These are phyloP conservation scores for Torymus aiolomorphi DNA, from an alignment of 2,888 invertebrate genomes.

Conservation along the genomic window DNA sequence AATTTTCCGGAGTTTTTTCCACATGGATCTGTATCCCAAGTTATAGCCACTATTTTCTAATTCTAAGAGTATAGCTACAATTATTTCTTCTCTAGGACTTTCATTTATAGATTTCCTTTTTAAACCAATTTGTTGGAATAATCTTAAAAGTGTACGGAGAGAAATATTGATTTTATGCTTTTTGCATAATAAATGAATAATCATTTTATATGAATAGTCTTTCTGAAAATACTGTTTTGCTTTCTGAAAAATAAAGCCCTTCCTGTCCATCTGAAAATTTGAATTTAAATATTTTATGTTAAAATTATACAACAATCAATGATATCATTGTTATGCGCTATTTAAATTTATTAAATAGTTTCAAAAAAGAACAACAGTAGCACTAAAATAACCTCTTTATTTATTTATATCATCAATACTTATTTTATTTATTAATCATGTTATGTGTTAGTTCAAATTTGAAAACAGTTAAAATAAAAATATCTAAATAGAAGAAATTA, in stretches of 20 bases:
- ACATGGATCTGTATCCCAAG: constrained; percentile 4
- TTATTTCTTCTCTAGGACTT: background rate
- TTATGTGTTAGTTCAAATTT: too few species aligned
- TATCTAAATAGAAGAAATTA: too few species aligned
- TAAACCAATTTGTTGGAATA: background rate
- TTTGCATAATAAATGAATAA: background rate
- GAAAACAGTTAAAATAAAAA: too few species aligned
- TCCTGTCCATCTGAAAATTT: background rate
- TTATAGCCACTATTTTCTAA: background rate
- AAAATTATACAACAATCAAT: too few species aligned
- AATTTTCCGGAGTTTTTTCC: background rate
- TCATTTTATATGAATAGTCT: background rate
- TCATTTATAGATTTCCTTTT: background rate
- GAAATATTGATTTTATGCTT: background rate
- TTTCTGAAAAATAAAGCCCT: background rate
- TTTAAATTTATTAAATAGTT: too few species aligned
- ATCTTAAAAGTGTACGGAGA: too few species aligned
- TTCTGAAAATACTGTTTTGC: background rate
- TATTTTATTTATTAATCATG: too few species aligned
- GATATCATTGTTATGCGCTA: too few species aligned
- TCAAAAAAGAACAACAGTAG: too few species aligned
- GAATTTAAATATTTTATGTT: too few species aligned
- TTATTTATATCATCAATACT: too few species aligned
- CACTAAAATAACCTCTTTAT: too few species aligned
- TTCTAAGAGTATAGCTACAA: background rate